Conservation (phyloP, 1,140 invertebrate genomes). For the Aleiodes sp. region DNA sequence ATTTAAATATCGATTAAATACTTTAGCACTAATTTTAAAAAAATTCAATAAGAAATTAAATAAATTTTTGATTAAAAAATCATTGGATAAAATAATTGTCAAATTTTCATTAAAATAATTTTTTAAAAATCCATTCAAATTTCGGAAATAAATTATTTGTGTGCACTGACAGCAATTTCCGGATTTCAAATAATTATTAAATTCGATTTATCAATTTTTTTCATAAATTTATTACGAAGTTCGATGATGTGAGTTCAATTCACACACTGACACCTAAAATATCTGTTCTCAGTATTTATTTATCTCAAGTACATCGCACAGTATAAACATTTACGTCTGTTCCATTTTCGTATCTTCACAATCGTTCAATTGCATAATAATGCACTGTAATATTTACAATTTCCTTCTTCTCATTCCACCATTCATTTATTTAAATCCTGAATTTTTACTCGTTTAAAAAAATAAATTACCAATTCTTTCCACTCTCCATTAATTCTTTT, state of each 20-base stretch:
- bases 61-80: background rate
- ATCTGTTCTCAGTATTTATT: background rate
- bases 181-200: too few species aligned
- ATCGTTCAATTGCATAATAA: background rate
- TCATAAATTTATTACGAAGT: background rate
- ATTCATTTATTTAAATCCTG: background rate
- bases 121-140: too few species aligned
- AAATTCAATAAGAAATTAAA: background rate
- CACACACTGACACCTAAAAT: slow-evolving; percentile 4
- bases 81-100: too few species aligned
- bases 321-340: background rate
- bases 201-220: too few species aligned
- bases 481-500: too few species aligned
- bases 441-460: slow-evolving; percentile 17
- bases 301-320: background rate
- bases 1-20: slow-evolving; percentile 10
- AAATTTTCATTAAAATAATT: background rate
- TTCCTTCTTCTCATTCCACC: background rate
- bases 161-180: background rate
- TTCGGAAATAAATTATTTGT: slow-evolving; percentile 9
- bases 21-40: background rate
- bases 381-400: slow-evolving; percentile 21
- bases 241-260: background rate
- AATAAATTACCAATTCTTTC: too few species aligned
- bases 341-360: background rate